Evolutionary conservation across 2,888 invertebrate species (phyloP).

Genomic region (Xylocampa areola): DNA sequence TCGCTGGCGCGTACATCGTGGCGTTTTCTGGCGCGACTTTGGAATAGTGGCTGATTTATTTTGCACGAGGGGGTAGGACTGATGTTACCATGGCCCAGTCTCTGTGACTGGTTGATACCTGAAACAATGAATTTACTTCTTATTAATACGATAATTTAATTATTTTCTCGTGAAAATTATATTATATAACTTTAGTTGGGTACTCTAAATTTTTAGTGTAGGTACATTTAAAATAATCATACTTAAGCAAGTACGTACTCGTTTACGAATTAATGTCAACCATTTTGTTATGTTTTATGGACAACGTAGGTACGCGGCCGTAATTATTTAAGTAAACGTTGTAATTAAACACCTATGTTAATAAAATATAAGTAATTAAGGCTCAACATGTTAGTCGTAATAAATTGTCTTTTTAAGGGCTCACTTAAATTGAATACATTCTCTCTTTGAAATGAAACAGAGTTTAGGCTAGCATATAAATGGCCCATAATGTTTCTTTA

Average conservation of each 20-base stretch:
- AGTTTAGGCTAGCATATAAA: too few species aligned
- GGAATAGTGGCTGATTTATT: constrained; percentile 76
- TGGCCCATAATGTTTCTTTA: too few species aligned
- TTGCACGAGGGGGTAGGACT: constrained; percentile 15
- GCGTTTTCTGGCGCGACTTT: constrained; percentile 78
- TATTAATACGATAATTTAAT: too few species aligned
- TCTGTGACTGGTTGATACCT: constrained; percentile 46
- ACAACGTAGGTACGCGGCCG: constrained; percentile 21
- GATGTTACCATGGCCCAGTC: constrained; percentile 61
- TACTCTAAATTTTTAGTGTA: too few species aligned
- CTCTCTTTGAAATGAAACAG: constrained; percentile 17
- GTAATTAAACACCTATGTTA: constrained; percentile 52
- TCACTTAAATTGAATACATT: constrained; percentile 30
- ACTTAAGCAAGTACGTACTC: constrained; percentile 15
- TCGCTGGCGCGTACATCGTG: constrained; percentile 86
- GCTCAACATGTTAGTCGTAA: constrained; percentile 20
- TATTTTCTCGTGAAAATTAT: too few species aligned
- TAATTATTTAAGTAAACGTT: constrained; percentile 46
- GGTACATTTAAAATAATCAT: constrained; percentile 16
- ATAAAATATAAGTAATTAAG: constrained; percentile 44
- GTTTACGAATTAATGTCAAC: constrained; percentile 32
- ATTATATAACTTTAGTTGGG: too few species aligned
- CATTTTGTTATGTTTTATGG: constrained; percentile 34
- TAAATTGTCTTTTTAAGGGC: constrained; percentile 32
- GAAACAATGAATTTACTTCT: constrained; percentile 36